Percentiles rank a stretch among this genome's conserved stretches.
These are phyloP conservation scores for Phataginus tricuspis DNA, from an alignment of 2,797 vertebrate species.

Conservation along the genomic window DNA sequence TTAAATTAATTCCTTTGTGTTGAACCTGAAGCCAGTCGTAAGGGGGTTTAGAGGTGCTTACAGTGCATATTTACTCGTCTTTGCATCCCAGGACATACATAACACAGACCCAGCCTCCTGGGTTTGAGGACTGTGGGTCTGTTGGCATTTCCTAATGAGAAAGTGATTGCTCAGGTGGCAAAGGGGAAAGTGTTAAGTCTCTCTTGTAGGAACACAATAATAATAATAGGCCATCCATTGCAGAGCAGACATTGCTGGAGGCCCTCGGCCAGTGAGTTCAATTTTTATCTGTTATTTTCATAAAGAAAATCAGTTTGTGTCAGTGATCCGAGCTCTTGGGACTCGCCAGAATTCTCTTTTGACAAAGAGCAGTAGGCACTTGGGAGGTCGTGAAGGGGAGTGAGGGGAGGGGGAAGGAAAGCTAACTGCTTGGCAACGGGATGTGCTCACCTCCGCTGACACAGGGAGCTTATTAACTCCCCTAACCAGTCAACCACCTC, in stretches of 20 bases:
- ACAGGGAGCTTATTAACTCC: neutral
- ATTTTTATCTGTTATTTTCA: neutral
- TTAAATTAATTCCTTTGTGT: neutral
- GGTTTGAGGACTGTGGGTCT: neutral
- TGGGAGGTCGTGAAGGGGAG: neutral
- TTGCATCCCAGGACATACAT: neutral
- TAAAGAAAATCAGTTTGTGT: neutral
- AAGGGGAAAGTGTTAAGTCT: neutral
- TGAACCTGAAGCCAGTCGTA: neutral
- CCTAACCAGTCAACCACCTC: neutral
- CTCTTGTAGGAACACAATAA: neutral
- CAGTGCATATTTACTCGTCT: fast-evolving
- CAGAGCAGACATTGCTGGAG: neutral
- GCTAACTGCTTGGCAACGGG: neutral
- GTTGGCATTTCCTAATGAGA: neutral
- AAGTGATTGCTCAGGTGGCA: neutral
- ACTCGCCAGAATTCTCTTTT: neutral
- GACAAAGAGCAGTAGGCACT: neutral
- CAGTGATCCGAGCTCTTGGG: neutral
- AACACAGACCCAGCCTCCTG: neutral
- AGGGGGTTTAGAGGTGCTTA: neutral
- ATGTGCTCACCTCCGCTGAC: neutral
- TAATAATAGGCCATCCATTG: neutral
- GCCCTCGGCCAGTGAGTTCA: neutral
- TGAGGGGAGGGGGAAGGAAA: fast-evolving